These are phyloP conservation scores for Grantiella picta DNA, from an alignment of 2,113 vertebrate species.

Conservation along the genomic window DNA sequence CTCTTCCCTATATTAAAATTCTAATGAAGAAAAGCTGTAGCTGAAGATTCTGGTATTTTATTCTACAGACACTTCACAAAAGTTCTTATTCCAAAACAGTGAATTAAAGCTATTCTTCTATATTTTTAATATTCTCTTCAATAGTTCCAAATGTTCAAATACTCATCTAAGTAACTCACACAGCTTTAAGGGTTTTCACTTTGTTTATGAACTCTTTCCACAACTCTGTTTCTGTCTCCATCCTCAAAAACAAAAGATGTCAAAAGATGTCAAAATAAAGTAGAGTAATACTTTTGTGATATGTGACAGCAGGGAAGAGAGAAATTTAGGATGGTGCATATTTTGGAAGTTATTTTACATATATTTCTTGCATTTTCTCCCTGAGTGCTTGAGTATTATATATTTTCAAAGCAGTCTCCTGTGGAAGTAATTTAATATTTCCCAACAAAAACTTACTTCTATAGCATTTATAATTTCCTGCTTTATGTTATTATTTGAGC, in stretches of 20 bases:
- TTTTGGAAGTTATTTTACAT: background rate
- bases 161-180: background rate
- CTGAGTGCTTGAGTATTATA: background rate
- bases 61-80: background rate
- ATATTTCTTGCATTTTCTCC: background rate
- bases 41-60: background rate
- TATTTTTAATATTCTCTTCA: background rate
- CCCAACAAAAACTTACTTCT: background rate
- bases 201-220: background rate
- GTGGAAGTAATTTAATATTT: background rate
- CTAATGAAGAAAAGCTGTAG: background rate
- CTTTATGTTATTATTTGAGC: background rate
- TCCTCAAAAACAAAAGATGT: background rate
- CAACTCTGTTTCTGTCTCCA: rapidly evolving
- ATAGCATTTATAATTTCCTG: background rate
- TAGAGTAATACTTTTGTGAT: background rate
- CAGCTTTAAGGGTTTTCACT: background rate
- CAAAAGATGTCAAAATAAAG: background rate
- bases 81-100: background rate
- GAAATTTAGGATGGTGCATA: background rate
- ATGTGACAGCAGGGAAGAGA: background rate
- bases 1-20: background rate
- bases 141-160: background rate
- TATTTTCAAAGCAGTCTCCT: background rate
- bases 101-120: background rate